Evolutionary conservation across 2,797 vertebrate species (phyloP).

Genomic region (Sebastes jordani): DNA sequence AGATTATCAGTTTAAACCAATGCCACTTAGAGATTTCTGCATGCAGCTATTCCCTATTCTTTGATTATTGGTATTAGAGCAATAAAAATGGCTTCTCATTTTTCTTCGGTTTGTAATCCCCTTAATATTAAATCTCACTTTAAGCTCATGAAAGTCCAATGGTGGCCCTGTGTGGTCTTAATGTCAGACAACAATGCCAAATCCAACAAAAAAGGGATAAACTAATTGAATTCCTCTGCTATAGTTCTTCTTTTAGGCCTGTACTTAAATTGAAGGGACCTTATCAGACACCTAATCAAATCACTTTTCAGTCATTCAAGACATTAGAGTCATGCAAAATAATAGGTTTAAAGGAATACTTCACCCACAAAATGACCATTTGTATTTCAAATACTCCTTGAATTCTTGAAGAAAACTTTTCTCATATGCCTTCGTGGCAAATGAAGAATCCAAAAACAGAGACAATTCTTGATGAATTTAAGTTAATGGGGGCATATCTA

Average conservation of each 20-base stretch:
- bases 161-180: constrained; percentile 17
- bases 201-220: constrained; percentile 4
- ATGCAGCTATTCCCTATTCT: constrained; percentile 29
- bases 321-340: neutral
- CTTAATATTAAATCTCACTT: constrained; percentile 47
- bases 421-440: rapidly evolving
- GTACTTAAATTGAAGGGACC: neutral
- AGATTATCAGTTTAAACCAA: constrained; percentile 57
- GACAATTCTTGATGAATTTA: neutral
- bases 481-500: neutral
- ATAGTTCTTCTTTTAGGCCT: neutral
- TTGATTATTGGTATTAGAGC: constrained; percentile 48
- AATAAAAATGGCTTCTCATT: constrained; percentile 28
- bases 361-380: neutral
- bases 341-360: neutral
- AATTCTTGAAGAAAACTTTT: neutral
- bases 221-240: constrained; percentile 15
- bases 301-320: neutral
- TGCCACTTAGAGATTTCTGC: constrained; percentile 44
- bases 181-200: constrained; percentile 26
- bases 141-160: constrained; percentile 15
- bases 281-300: neutral
- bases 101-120: constrained; percentile 47
- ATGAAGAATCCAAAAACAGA: neutral
- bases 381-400: too few relatives aligned